Evolutionary conservation across 2,888 invertebrate genomes (phyloP), one percentile per base, ranked within the genome.

Genomic region (Cosmia trapezina): DNA sequence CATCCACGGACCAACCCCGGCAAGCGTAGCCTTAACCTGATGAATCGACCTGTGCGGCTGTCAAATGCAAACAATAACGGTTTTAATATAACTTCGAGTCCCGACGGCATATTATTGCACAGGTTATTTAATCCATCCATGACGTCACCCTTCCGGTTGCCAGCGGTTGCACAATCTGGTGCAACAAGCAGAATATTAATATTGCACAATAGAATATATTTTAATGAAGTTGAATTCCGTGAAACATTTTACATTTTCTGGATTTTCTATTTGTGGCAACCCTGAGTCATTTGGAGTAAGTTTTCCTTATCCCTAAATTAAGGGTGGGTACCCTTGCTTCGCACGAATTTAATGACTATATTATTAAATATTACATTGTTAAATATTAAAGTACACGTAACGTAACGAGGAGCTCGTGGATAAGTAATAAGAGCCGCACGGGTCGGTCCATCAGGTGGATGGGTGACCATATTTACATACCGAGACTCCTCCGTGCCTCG

Each of bases 71-170:
- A 53, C 45, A 76, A 28, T n/a, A 0, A 0, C 19, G n/a, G 17
- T 28, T 63, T 49, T 60, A 47, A 69, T 71, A 33, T 22, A 33
- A 14, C 4, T 33, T 41, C 19, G n/a, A 45, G 0, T 17, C 28
- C 17, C 59, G 53, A 1, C 4, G 63, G 69, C 49, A 68, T 65
- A 43, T 76, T 70, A 49, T 28, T 51, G 63, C 65, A 9, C 61
- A 79, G 56, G 66, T 79, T 63, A 67, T 12, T 67, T 54, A 63
- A 70, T 53, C 73, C 66, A n/a, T 37, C 63, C 64, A 57, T 85
- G 76, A 83, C 73, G 83, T 78, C 76, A 83, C 60, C 59, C 43
- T 71, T 85, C 83, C 83, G 67, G 72, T 70, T 80, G 71, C 54
- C 66, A 47, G 83, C 45, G 83, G 80, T 83, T 74, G 65, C 75